Conservation (phyloP, 2,888 invertebrate species). For the Sarcophaga caerulescens region DNA sequence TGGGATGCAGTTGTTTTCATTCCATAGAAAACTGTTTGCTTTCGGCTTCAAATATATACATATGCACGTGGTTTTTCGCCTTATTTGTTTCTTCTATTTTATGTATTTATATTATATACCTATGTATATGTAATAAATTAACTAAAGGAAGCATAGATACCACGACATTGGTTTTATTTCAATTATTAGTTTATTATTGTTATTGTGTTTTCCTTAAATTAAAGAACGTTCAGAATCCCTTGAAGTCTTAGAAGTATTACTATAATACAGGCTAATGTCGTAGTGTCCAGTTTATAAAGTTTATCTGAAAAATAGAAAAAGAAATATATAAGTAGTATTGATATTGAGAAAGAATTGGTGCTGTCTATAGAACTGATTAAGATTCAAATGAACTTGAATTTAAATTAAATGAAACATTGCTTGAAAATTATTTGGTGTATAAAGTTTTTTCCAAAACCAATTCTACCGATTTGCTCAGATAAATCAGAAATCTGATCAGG, state of each 20-base stretch:
- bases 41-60: conserved; percentile 44
- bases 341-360: too few relatives aligned
- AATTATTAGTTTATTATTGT: conserved; percentile 36
- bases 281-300: conserved; percentile 62
- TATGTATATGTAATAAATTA: conserved; percentile 60
- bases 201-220: conserved; percentile 54
- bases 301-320: conserved; percentile 56
- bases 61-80: neutral
- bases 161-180: conserved; percentile 60
- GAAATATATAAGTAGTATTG: neutral
- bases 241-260: conserved; percentile 61
- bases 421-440: too few relatives aligned
- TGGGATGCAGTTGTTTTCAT: conserved; percentile 6
- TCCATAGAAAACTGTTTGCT: conserved; percentile 31
- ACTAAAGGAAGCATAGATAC: conserved; percentile 70
- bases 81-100: conserved; percentile 22
- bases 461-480: too few relatives aligned
- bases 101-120: conserved; percentile 13
- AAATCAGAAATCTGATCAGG: too few relatives aligned
- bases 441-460: too few relatives aligned
- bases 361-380: too few relatives aligned
- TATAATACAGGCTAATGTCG: conserved; percentile 64
- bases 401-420: too few relatives aligned
- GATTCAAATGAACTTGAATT: too few relatives aligned
- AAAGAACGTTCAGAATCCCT: conserved; percentile 57